A percentile compares a stretch with the other conserved stretches of the same genome.
These are phyloP conservation scores for Drosophila ambigua DNA, from an alignment of 1,140 invertebrate species.

Conservation along the genomic window DNA sequence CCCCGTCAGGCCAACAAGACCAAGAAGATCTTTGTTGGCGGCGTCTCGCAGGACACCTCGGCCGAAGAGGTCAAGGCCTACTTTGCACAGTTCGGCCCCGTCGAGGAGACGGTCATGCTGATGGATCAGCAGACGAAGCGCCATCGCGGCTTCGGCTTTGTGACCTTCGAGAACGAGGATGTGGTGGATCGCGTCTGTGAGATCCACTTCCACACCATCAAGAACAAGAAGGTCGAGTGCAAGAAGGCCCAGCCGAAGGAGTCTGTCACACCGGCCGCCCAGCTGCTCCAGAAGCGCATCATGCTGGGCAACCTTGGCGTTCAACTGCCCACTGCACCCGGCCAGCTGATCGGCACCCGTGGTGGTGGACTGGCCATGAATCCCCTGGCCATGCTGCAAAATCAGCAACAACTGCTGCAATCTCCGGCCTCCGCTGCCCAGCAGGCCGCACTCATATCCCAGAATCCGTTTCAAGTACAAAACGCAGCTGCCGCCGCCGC, in stretches of 20 bases:
- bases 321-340: slow-evolving; percentile 85
- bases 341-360: slow-evolving; percentile 83
- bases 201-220: slow-evolving; percentile 96
- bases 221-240: slow-evolving; percentile 96
- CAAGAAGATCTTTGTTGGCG: slow-evolving; percentile 96
- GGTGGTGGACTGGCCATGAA: slow-evolving; percentile 86
- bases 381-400: slow-evolving; percentile 86
- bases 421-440: slow-evolving; percentile 84
- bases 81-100: slow-evolving; percentile 95
- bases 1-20: slow-evolving; percentile 93
- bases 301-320: slow-evolving; percentile 89
- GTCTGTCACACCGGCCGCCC: slow-evolving; percentile 90
- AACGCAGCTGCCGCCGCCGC: slow-evolving; percentile 84
- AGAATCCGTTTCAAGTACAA: slow-evolving; percentile 84
- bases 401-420: slow-evolving; percentile 84
- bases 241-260: slow-evolving; percentile 97
- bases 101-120: slow-evolving; percentile 96
- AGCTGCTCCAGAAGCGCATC: slow-evolving; percentile 89
- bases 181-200: slow-evolving; percentile 95
- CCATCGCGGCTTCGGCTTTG: slow-evolving; percentile 95
- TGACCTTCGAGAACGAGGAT: slow-evolving; percentile 96
- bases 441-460: slow-evolving; percentile 83
- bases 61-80: slow-evolving; percentile 96
- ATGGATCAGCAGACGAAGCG: slow-evolving; percentile 97
- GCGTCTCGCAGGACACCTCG: slow-evolving; percentile 95